Evolutionary conservation across 2,797 vertebrate genomes (phyloP), one percentile per base, ranked within the genome.

Genomic region (Florisuga fusca): DNA sequence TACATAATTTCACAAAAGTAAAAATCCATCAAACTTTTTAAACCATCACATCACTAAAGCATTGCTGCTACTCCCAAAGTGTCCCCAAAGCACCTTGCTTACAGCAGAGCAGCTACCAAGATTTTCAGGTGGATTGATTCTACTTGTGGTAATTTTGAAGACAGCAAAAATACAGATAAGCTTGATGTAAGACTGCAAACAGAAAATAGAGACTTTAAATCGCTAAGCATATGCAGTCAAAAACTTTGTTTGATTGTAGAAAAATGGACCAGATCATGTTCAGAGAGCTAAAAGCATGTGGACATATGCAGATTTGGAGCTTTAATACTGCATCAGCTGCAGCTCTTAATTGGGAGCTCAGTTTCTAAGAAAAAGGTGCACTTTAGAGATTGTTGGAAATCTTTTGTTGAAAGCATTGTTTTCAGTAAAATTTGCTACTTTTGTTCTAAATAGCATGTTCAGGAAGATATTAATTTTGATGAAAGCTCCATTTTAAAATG

Each of bases 21-120:
- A 87, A 89, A 88, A 81, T 81, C 22, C 15, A 72, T 57, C 55
- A 57, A 81, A n/a, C 48, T 87, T 81, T 63, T 84, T 23, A 93
- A 71, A 78, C 9, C 41, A 63, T 50, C 10, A 4, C 7, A 75
- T 34, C 45, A 69, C 46, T 25, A 81, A 78, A 95, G 38, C 9
- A 63, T 53, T 90, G 29, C 26, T 86, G 41, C 16, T 84, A 45
- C 54, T 91, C 21, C 74, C 59, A 67, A 67, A 72, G 46, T 41
- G 27, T 38, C 20, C 31, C 55, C 36, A 73, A 77, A 87, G 71
- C 59, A 74, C 54, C 57, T 38, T 58, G 46, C 53, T 77, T 43
- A 69, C 12, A 94, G 73, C 79, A 94, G 46, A 91, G 46, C 19
- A 74, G 12, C 67, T 33, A 78, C 59, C 4, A 55, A 79, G 57